Evolutionary conservation across 2,797 vertebrate genomes (phyloP).

Genomic region (Saxicola maurus): DNA sequence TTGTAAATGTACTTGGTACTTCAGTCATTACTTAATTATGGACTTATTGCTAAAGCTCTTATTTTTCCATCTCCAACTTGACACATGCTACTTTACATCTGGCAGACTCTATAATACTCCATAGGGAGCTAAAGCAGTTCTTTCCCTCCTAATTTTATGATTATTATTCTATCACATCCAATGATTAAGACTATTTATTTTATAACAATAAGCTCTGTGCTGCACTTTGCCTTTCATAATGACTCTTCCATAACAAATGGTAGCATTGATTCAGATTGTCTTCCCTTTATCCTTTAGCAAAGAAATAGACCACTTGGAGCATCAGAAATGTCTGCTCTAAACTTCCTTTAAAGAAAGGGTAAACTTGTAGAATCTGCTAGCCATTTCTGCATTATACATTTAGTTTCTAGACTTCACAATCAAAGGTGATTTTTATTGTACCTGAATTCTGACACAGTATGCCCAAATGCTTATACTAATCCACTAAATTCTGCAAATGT

Average conservation of each 20-base stretch:
- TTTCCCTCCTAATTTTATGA: constrained; percentile 23
- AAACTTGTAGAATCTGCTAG: not conserved
- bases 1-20: not conserved
- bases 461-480: not conserved
- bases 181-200: constrained; percentile 9
- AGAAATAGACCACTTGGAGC: not conserved
- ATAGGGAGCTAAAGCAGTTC: not conserved
- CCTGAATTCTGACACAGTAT: not conserved
- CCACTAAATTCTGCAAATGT: not conserved
- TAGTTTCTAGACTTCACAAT: not conserved
- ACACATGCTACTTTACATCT: constrained; percentile 12
- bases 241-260: not conserved
- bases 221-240: not conserved
- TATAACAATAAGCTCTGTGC: not conserved
- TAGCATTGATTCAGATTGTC: not conserved
- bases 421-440: not conserved
- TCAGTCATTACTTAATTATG: constrained; percentile 22
- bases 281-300: not conserved
- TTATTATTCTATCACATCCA: constrained; percentile 13
- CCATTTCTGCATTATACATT: not conserved
- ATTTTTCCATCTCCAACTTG: constrained; percentile 43
- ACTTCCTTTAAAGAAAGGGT: not conserved
- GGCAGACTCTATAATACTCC: not conserved
- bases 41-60: constrained; percentile 18
- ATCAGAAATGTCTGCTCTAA: not conserved